These are phyloP conservation scores for Hippoglossus stenolepis DNA, from an alignment of 2,113 vertebrate species.

Conservation along the genomic window DNA sequence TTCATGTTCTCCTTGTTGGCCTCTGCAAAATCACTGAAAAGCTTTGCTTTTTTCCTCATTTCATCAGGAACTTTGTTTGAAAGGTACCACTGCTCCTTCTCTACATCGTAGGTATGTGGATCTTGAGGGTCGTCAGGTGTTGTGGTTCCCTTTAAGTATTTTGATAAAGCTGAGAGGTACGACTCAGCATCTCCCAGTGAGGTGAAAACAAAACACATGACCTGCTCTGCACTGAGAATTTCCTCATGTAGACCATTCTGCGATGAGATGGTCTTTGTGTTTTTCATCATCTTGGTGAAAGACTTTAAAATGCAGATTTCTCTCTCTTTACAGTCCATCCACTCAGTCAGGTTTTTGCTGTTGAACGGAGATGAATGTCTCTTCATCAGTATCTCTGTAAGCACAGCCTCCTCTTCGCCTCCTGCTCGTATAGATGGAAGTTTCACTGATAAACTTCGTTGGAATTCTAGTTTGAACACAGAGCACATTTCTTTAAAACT, in stretches of 20 bases:
- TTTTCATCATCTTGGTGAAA: slow-evolving; percentile 40
- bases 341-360: slow-evolving; percentile 29
- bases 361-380: slow-evolving; percentile 30
- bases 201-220: slow-evolving; percentile 56
- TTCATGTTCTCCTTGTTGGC: slow-evolving; percentile 44
- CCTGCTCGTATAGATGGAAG: slow-evolving; percentile 63
- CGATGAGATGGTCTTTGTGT: slow-evolving; percentile 19
- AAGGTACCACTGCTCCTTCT: slow-evolving; percentile 45
- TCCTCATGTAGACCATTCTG: neutral
- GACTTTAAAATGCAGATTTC: slow-evolving; percentile 37
- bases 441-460: slow-evolving; percentile 2
- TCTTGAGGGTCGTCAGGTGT: neutral
- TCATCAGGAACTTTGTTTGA: neutral
- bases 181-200: slow-evolving; percentile 48
- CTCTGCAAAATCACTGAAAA: slow-evolving; percentile 61
- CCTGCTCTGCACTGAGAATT: neutral
- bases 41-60: slow-evolving; percentile 15
- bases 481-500: slow-evolving; percentile 35
- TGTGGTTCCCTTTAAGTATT: slow-evolving; percentile 21
- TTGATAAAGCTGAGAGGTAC: slow-evolving; percentile 34
- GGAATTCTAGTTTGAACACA: slow-evolving; percentile 26
- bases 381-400: slow-evolving; percentile 37
- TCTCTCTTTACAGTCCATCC: slow-evolving; percentile 52
- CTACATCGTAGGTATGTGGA: neutral
- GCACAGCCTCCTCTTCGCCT: slow-evolving; percentile 28